Conservation (phyloP, 2,888 invertebrate genomes). For the Chesias legatella region DNA sequence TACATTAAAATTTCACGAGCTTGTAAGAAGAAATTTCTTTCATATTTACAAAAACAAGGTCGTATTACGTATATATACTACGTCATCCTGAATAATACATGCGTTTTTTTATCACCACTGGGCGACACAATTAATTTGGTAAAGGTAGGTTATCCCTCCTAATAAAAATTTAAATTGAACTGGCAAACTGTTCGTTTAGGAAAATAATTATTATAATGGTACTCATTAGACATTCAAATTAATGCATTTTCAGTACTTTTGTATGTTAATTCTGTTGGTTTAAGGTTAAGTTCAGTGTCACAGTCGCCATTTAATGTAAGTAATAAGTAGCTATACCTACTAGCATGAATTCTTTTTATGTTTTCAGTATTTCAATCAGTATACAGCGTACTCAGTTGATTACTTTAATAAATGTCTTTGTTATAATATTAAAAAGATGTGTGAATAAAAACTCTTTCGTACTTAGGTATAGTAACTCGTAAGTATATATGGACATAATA, state of each 20-base stretch:
- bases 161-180: conserved; percentile 49
- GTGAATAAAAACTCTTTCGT: no score
- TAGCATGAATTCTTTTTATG: no score
- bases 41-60: conserved; percentile 5
- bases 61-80: conserved; percentile 8
- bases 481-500: no score
- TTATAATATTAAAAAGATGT: no score
- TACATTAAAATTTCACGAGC: conserved; percentile 23
- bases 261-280: conserved; percentile 67
- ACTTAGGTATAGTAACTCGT: no score
- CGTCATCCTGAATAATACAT: conserved; percentile 4
- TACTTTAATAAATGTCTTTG: no score
- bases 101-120: conserved; percentile 3
- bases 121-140: conserved; percentile 33
- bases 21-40: conserved; percentile 14
- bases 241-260: conserved; percentile 73
- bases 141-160: conserved; percentile 17
- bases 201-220: conserved; percentile 43
- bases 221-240: conserved; percentile 67
- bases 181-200: conserved; percentile 43
- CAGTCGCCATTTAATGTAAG: conserved; percentile 51
- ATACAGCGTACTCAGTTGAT: no score
- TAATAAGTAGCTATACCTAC: conserved; percentile 12
- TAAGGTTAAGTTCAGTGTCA: conserved; percentile 78
- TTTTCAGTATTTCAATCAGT: no score